Percentiles rank a stretch among this genome's conserved stretches.
These are phyloP conservation scores for Morpho helenor DNA, from an alignment of 2,888 invertebrate species.

Conservation along the genomic window DNA sequence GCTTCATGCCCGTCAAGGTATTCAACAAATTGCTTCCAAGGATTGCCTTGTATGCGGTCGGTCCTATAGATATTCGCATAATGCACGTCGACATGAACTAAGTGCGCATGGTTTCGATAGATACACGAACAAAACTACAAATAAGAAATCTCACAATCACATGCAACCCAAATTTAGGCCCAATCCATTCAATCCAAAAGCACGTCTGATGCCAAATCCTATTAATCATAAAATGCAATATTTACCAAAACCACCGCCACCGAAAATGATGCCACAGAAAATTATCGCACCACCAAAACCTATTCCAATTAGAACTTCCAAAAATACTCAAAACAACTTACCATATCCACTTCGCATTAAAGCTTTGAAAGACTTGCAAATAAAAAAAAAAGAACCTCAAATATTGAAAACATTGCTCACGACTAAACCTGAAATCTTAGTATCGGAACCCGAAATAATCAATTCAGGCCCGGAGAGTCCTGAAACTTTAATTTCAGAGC, in stretches of 20 bases:
- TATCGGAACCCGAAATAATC: constrained; percentile 70
- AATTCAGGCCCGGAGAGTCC: constrained; percentile 75
- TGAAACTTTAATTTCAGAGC: constrained; percentile 72
- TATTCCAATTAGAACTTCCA: constrained; percentile 56
- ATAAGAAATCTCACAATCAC: constrained; percentile 47
- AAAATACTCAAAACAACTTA: constrained; percentile 55
- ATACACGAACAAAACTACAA: constrained; percentile 68
- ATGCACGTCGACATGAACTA: constrained; percentile 71
- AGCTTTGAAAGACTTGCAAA: constrained; percentile 74
- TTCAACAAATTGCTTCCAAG: constrained; percentile 72
- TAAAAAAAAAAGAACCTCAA: constrained; percentile 72
- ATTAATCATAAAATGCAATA: constrained; percentile 69
- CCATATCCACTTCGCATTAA: constrained; percentile 73
- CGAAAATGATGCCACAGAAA: constrained; percentile 53
- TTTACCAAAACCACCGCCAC: constrained; percentile 48
- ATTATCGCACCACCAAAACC: constrained; percentile 56
- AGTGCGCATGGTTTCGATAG: constrained; percentile 70
- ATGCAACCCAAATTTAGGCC: constrained; percentile 68
- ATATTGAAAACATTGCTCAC: constrained; percentile 73
- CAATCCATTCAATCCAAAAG: constrained; percentile 73
- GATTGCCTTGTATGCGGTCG: constrained; percentile 73
- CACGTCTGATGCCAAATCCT: constrained; percentile 71
- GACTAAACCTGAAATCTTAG: constrained; percentile 65
- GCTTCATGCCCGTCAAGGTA: constrained; percentile 64
- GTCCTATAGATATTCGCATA: constrained; percentile 73